phyloP scores from a whole-genome alignment of 1,140 invertebrate genomes.

The Platorchestia sp. region DNA sequence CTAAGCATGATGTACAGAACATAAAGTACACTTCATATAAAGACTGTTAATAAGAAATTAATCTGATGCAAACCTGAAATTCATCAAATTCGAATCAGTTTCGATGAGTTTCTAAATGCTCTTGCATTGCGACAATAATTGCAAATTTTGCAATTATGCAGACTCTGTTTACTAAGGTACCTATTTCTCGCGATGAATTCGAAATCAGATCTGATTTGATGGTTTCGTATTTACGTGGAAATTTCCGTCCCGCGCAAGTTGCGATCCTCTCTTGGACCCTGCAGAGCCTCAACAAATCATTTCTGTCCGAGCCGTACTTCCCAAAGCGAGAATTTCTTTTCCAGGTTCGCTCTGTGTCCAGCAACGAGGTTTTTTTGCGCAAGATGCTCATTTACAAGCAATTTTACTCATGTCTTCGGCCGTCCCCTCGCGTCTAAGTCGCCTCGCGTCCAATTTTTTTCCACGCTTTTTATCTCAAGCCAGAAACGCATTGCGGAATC shows the following conservation, averaged over 20 bases:
- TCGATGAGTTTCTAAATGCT: too few species aligned
- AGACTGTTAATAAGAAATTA: too few species aligned
- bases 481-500: neutral
- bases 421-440: constrained; percentile 21
- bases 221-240: neutral
- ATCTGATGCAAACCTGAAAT: too few species aligned
- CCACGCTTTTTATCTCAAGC: neutral
- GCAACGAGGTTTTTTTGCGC: neutral
- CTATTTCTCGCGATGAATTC: neutral
- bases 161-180: too few species aligned
- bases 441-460: neutral
- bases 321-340: constrained; percentile 9
- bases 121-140: too few species aligned
- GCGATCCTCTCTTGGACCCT: neutral
- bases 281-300: neutral
- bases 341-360: neutral
- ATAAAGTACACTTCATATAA: too few species aligned
- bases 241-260: neutral
- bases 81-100: too few species aligned
- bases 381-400: constrained; percentile 49
- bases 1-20: neutral
- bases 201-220: neutral
- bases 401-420: constrained; percentile 53
- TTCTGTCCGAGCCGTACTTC: neutral
- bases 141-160: too few species aligned